Percentiles rank a stretch among this genome's conserved stretches.
Evolutionary conservation across 2,797 vertebrate species (phyloP).

Genomic region (Myotis myotis): DNA sequence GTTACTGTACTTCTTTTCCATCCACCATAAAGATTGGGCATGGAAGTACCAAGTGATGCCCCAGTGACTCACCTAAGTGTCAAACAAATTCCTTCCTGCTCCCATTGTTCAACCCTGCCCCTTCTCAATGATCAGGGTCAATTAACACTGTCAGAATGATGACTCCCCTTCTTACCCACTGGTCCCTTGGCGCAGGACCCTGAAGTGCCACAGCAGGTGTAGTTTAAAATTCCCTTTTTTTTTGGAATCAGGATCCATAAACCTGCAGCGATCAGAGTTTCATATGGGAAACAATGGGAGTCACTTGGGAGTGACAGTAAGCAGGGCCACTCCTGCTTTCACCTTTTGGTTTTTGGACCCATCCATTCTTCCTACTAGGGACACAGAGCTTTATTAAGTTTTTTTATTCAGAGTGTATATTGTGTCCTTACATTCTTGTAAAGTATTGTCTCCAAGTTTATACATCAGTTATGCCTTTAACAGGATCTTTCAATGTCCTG

Average conservation of each 20-base stretch:
- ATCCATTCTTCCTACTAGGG: neutral
- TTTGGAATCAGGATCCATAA: neutral
- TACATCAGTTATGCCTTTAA: neutral
- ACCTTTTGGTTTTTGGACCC: neutral
- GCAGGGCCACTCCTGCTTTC: neutral
- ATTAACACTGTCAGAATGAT: neutral
- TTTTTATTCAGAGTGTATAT: neutral
- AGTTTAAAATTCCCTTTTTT: neutral
- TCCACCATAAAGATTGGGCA: neutral
- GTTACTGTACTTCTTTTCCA: neutral
- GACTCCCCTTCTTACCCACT: neutral
- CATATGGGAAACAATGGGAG: neutral
- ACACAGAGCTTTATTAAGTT: neutral
- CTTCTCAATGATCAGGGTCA: neutral
- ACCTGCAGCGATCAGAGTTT: neutral
- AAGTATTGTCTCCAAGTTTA: neutral
- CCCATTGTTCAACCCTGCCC: neutral
- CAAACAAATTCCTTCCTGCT: neutral
- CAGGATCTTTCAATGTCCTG: neutral
- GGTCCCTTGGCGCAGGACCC: neutral
- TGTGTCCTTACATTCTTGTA: neutral
- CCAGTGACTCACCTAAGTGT: neutral
- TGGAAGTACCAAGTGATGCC: neutral
- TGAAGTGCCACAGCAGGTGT: neutral
- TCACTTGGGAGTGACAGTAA: neutral